Percentiles rank a stretch among this genome's conserved stretches.
phyloP scores from a whole-genome alignment of 1,140 invertebrate genomes.

The Homalodisca vitripennis region DNA sequence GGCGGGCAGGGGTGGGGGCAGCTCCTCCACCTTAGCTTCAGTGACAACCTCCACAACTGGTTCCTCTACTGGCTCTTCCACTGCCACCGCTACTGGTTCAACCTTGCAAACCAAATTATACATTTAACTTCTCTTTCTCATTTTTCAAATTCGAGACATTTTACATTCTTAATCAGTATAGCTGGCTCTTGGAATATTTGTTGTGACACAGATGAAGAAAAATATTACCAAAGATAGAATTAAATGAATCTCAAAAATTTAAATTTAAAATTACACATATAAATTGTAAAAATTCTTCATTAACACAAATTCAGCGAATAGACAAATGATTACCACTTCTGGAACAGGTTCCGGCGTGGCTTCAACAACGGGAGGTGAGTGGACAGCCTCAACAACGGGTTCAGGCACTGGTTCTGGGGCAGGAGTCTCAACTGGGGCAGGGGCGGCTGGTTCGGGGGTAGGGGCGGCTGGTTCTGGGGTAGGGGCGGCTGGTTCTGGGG shows the following conservation, averaged over 20 bases:
- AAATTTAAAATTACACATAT: not conserved
- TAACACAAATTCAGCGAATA: not conserved
- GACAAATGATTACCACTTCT: not conserved
- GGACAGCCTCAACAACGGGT: not conserved
- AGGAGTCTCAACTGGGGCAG: not conserved
- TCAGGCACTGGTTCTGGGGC: constrained; percentile 13
- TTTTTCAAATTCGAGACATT: not conserved
- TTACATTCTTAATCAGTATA: not conserved
- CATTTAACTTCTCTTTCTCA: too few relatives aligned
- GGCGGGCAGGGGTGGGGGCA: constrained; percentile 38
- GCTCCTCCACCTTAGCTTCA: constrained; percentile 29
- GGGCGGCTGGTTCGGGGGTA: not conserved
- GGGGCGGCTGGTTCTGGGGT: not conserved
- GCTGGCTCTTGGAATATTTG: not conserved
- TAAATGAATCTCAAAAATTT: not conserved
- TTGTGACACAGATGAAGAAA: not conserved
- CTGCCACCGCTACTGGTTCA: not conserved
- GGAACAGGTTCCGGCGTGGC: constrained; percentile 18
- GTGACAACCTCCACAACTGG: constrained; percentile 26
- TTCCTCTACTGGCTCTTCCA: constrained; percentile 6
- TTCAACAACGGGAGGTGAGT: not conserved
- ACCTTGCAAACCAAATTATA: too few relatives aligned
- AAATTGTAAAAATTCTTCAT: not conserved
- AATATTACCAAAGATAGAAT: not conserved
- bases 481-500: not conserved